Percentiles rank a stretch among this genome's conserved stretches.
Evolutionary conservation across 2,797 vertebrate species (phyloP).

Genomic region (Parauchenoglanis ngamensis): DNA sequence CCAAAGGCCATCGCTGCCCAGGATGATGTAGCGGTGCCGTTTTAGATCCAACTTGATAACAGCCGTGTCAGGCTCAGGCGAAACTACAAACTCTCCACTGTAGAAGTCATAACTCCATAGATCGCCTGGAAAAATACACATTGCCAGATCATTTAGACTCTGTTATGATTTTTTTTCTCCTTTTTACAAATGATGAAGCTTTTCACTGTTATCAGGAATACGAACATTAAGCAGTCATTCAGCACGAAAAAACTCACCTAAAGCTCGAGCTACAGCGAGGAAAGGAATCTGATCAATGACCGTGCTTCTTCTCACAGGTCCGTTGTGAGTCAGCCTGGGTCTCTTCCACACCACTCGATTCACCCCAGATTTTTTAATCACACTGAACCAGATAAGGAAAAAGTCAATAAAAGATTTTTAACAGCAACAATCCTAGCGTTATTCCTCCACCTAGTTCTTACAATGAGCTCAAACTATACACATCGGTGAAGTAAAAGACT

Average conservation of each 20-base stretch:
- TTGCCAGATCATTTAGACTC: neutral
- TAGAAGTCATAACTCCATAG: constrained; percentile 99
- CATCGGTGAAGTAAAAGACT: neutral
- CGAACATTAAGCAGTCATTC: neutral
- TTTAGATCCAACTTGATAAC: constrained; percentile 92
- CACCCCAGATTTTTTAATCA: constrained; percentile 97
- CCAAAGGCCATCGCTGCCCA: constrained; percentile 97
- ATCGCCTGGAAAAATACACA: constrained; percentile 77
- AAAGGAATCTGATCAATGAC: constrained; percentile 97
- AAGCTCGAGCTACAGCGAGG: constrained; percentile 91
- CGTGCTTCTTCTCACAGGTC: constrained; percentile 92
- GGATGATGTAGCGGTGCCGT: constrained; percentile 91
- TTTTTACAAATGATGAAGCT: neutral
- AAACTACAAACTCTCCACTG: constrained; percentile 98
- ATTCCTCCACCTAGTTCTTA: neutral
- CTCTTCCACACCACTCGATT: constrained; percentile 98
- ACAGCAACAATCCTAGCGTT: neutral
- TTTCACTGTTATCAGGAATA: neutral
- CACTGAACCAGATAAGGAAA: constrained; percentile 69
- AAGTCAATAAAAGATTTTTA: neutral
- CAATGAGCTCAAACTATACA: neutral
- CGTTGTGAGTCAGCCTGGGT: constrained; percentile 89
- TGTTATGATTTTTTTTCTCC: neutral
- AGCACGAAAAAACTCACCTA: constrained; percentile 76
- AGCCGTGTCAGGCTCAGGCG: constrained; percentile 94